Evolutionary conservation across 2,888 invertebrate genomes (phyloP).

Genomic region (Tiliacea citrago): DNA sequence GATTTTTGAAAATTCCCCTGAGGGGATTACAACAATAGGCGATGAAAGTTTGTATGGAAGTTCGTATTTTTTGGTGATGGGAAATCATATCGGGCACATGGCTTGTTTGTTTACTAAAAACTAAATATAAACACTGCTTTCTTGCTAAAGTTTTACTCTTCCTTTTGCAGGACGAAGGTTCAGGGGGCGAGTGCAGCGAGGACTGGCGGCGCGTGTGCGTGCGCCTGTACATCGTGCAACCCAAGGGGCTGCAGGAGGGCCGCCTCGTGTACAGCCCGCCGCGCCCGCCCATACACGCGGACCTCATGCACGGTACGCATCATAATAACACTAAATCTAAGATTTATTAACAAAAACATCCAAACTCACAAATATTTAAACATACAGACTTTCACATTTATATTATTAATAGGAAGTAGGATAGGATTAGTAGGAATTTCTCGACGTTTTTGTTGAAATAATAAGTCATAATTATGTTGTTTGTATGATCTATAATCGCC

Average conservation of each 20-base stretch:
- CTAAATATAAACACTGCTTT: not conserved
- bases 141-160: not conserved
- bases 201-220: slow-evolving; percentile 73
- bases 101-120: not conserved
- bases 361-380: too few relatives aligned
- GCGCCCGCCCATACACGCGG: slow-evolving; percentile 46
- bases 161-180: slow-evolving; percentile 59
- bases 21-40: not conserved
- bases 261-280: slow-evolving; percentile 92
- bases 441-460: too few relatives aligned
- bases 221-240: slow-evolving; percentile 95
- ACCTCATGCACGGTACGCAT: slow-evolving; percentile 44
- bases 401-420: too few relatives aligned
- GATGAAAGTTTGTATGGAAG: not conserved
- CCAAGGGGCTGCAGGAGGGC: slow-evolving; percentile 97
- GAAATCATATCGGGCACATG: too few relatives aligned
- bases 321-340: too few relatives aligned
- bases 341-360: too few relatives aligned
- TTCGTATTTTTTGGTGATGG: not conserved
- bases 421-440: too few relatives aligned
- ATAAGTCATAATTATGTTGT: too few relatives aligned
- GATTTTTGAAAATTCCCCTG: too few relatives aligned
- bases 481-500: too few relatives aligned
- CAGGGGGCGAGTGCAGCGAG: slow-evolving; percentile 52
- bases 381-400: too few relatives aligned